These are phyloP conservation scores for Threskiornis aethiopicus DNA, from an alignment of 2,797 vertebrate genomes.

Conservation along the genomic window DNA sequence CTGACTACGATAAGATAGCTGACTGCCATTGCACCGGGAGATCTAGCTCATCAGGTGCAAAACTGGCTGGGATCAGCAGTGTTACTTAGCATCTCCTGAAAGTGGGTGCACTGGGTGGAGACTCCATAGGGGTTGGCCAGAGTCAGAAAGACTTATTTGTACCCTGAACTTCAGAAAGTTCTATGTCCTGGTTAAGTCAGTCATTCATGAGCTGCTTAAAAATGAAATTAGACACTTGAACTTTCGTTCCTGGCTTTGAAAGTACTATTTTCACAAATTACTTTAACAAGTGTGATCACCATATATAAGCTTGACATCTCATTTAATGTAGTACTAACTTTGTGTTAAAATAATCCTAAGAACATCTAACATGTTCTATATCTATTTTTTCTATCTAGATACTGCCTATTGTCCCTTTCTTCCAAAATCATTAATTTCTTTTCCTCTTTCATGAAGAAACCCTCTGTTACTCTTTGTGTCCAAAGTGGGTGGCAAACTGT, in stretches of 20 bases:
- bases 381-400: neutral
- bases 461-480: neutral
- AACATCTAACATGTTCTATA: neutral
- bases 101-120: neutral
- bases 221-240: neutral
- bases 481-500: neutral
- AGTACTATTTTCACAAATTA: neutral
- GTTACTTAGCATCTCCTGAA: neutral
- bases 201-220: neutral
- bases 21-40: neutral
- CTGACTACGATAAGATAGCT: neutral
- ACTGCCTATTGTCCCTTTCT: neutral
- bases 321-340: neutral
- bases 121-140: rapidly evolving
- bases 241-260: neutral
- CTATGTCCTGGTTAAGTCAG: neutral
- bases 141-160: neutral
- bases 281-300: neutral
- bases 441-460: neutral
- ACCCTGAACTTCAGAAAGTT: neutral
- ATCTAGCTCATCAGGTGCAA: neutral
- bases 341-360: neutral
- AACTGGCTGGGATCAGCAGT: neutral
- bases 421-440: neutral
- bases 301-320: neutral